Percentiles rank a stretch among this genome's conserved stretches.
Evolutionary conservation across 2,797 vertebrate species (phyloP).

Genomic region (Phataginus tricuspis): DNA sequence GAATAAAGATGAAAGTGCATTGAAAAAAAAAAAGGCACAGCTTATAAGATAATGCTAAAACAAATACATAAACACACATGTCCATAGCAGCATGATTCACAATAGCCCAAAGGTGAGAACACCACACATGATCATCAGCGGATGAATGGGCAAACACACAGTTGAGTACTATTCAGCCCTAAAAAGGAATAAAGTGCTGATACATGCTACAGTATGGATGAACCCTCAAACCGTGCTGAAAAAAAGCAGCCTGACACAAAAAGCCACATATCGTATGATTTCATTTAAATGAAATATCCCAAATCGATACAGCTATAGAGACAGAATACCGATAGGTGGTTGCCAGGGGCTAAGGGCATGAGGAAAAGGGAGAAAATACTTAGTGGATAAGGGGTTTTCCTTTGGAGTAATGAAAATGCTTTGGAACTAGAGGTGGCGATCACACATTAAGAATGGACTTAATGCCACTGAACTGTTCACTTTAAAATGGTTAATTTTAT

Average conservation of each 20-base stretch:
- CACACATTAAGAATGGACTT: background rate
- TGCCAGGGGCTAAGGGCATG: background rate
- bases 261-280: background rate
- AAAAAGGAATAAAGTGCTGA: background rate
- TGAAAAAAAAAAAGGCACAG: background rate
- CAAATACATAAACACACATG: background rate
- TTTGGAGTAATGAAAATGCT: background rate
- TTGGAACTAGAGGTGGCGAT: background rate
- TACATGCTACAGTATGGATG: background rate
- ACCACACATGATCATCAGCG: background rate
- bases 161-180: background rate
- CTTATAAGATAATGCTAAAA: conserved; percentile 24
- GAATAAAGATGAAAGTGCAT: background rate
- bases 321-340: background rate
- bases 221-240: background rate
- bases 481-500: background rate
- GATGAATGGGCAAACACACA: background rate
- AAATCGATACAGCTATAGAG: background rate
- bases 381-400: background rate
- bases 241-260: background rate
- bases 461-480: background rate
- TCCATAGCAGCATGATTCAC: background rate
- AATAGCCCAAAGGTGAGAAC: background rate
- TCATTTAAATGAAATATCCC: background rate
- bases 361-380: background rate